Conservation (phyloP, 2,797 vertebrate genomes). For the Scarus forsteni region DNA sequence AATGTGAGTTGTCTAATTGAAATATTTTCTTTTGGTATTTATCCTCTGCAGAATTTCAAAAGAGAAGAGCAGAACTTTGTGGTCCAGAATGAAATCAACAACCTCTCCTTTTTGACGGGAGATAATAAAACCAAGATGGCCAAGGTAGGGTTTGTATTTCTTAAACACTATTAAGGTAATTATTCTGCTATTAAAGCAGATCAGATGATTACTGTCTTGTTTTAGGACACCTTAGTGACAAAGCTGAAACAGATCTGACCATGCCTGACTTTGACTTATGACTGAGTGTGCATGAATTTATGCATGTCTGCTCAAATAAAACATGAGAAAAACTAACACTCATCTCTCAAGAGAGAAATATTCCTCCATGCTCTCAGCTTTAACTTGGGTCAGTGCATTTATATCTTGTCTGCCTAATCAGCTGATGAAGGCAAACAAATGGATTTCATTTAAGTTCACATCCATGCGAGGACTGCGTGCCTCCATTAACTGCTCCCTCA, state of each 20-base stretch:
- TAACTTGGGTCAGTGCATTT: constrained; percentile 20
- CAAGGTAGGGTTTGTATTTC: constrained; percentile 86
- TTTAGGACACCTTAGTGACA: background rate
- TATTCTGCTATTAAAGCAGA: constrained; percentile 3
- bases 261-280: constrained; percentile 17
- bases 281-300: constrained; percentile 23
- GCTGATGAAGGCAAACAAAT: constrained; percentile 60
- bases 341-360: constrained; percentile 36
- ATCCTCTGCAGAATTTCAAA: constrained; percentile 93
- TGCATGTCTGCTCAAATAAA: constrained; percentile 33
- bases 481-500: constrained; percentile 78
- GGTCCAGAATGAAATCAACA: constrained; percentile 99
- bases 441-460: constrained; percentile 62
- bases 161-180: background rate
- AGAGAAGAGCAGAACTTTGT: constrained; percentile 99
- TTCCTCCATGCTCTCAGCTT: constrained; percentile 16
- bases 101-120: constrained; percentile 97
- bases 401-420: constrained; percentile 60
- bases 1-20: too few relatives aligned
- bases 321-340: constrained; percentile 44
- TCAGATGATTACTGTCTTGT: background rate
- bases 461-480: constrained; percentile 39
- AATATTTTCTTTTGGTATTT: background rate
- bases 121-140: constrained; percentile 99
- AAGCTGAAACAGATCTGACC: background rate